Conservation (phyloP, 2,113 vertebrate genomes). For the Caranx ignobilis region DNA sequence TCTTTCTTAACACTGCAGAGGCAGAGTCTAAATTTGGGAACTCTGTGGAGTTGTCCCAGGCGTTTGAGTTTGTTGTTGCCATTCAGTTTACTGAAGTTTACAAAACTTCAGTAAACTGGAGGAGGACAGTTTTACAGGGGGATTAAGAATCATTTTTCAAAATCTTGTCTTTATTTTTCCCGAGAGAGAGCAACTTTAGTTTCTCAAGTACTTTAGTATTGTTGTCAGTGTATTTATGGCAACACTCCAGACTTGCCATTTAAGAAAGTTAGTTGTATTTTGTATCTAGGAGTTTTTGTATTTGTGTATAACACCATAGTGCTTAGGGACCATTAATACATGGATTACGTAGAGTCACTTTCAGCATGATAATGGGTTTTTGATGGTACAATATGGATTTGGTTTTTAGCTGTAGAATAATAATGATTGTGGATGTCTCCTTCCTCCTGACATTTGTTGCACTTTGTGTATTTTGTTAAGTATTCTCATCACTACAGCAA, state of each 20-base stretch:
- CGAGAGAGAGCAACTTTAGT: too few species aligned
- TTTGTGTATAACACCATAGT: neutral
- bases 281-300: conserved; percentile 2
- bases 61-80: conserved; percentile 1
- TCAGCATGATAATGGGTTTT: conserved; percentile 15
- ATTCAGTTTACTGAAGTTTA: neutral
- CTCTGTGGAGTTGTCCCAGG: neutral
- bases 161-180: neutral
- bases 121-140: neutral
- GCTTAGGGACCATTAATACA: neutral
- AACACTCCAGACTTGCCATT: neutral
- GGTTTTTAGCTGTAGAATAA: neutral
- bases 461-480: neutral
- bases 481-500: neutral
- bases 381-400: neutral
- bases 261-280: neutral
- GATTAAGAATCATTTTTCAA: neutral
- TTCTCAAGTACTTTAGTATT: neutral
- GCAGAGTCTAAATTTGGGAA: neutral
- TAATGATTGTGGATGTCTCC: conserved; percentile 3
- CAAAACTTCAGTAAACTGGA: neutral
- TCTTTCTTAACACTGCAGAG: neutral
- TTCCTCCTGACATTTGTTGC: neutral
- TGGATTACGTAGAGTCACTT: conserved; percentile 8
- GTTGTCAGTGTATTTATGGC: neutral